phyloP scores from a whole-genome alignment of 2,888 invertebrate species.

The Elgonia sp. region DNA sequence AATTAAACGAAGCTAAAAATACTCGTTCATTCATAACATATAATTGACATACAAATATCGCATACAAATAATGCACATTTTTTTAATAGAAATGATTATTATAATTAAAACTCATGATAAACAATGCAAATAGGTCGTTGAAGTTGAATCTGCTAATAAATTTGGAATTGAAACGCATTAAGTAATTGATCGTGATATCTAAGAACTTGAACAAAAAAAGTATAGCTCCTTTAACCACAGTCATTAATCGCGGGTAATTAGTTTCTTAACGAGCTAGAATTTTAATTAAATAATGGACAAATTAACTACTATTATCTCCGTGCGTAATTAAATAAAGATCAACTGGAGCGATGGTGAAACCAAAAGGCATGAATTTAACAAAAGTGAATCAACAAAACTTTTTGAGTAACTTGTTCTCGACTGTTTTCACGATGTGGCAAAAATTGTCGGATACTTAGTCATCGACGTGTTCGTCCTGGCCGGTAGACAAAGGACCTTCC shows the following conservation, averaged over 20 bases:
- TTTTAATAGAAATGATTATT: too few species aligned
- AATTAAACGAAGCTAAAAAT: too few species aligned
- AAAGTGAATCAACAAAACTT: conserved; percentile 52
- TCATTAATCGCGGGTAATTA: conserved; percentile 47
- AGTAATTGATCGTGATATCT: conserved; percentile 14
- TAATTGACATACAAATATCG: too few species aligned
- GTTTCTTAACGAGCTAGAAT: conserved; percentile 55
- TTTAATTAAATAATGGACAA: conserved; percentile 66
- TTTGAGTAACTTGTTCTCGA: conserved; percentile 27
- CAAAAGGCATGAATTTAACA: conserved; percentile 44
- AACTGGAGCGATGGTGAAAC: conserved; percentile 36
- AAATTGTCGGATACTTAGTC: conserved; percentile 61
- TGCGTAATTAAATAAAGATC: conserved; percentile 63
- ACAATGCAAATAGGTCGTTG: neutral
- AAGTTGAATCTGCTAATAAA: conserved; percentile 1
- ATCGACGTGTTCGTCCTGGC: conserved; percentile 53
- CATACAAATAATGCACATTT: too few species aligned
- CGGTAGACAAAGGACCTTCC: conserved; percentile 44
- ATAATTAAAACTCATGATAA: neutral
- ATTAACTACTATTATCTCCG: conserved; percentile 52
- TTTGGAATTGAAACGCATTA: conserved; percentile 1
- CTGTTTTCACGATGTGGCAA: conserved; percentile 33
- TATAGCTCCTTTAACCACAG: conserved; percentile 26
- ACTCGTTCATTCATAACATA: too few species aligned
- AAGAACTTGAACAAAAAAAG: conserved; percentile 17